Evolutionary conservation across 2,888 invertebrate genomes (phyloP), one percentile per base, ranked within the genome.

Genomic region (Encarsia formosa): DNA sequence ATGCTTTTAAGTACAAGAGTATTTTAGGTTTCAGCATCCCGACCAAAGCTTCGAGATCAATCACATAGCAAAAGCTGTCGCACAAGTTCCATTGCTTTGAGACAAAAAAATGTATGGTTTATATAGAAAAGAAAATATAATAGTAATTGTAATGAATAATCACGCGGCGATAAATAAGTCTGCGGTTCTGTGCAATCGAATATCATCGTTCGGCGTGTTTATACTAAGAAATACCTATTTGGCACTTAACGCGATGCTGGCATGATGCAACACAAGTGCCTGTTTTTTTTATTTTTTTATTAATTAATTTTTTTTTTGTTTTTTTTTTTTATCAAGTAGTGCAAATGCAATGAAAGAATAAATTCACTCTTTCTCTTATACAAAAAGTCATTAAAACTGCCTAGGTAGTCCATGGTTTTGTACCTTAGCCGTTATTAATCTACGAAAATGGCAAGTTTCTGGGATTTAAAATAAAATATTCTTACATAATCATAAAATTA

Each of bases 241-340:
- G 62, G 62, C 61, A 62, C 61, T 55, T 52, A 40, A 54, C 42
- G 37, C 41, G 29, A 57, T 51, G 51, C 57, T 52, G 52, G 43
- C 46, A 35, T 55, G 11, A 49, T 55, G 44, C 46, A 50, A 51
- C 35, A 43, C 19, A 41, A 52, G 55, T 55, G 51, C 48, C 48
- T 23, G 22, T n/a, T n/a, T n/a, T n/a, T n/a, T n/a, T n/a, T n/a
- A n/a, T n/a, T n/a, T n/a, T n/a, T n/a, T n/a, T n/a, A n/a, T n/a
- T n/a, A n/a, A n/a, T n/a, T n/a, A n/a, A n/a, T n/a, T n/a, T n/a
- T n/a, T n/a, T n/a, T n/a, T n/a, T n/a, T n/a, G n/a, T n/a, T n/a
- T n/a, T n/a, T n/a, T n/a, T n/a, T 38, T 16, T 29, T 48, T 37
- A 48, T 44, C 31, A 22, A 49, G 22, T 48, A 49, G 39, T 51